Conservation (phyloP, 2,797 vertebrate species). For the Myripristis murdjan region DNA sequence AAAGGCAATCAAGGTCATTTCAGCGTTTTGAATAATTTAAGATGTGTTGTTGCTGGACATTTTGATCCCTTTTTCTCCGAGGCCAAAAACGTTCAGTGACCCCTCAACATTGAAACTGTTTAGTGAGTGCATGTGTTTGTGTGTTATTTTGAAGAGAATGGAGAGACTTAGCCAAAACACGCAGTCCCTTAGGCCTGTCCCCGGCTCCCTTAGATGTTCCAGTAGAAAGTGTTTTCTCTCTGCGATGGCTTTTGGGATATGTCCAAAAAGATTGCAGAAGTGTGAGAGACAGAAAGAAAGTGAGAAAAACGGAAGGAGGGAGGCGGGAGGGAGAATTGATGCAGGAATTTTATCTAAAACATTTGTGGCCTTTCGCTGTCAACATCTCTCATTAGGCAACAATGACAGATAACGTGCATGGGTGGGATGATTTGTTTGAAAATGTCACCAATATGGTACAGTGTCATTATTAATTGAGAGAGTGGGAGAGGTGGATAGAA, state of each 20-base stretch:
- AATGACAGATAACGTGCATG: conserved; percentile 46
- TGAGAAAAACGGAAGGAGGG: not conserved
- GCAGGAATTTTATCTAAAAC: conserved; percentile 23
- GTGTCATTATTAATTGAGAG: conserved; percentile 22
- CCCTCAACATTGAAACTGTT: conserved; percentile 39
- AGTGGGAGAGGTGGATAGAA: conserved; percentile 24
- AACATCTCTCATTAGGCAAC: conserved; percentile 28
- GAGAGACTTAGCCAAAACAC: conserved; percentile 17
- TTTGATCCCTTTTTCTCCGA: conserved; percentile 42
- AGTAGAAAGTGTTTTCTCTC: conserved; percentile 30
- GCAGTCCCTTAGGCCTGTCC: conserved; percentile 17
- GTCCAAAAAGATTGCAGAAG: conserved; percentile 14
- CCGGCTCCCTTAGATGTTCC: conserved; percentile 14
- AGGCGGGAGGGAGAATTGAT: not conserved
- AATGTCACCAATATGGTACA: conserved; percentile 4
- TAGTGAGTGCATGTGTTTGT: conserved; percentile 16
- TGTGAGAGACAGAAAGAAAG: not conserved
- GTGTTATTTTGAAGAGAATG: conserved; percentile 7
- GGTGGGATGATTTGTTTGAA: conserved; percentile 30
- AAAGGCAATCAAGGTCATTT: conserved; percentile 80
- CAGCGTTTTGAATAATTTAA: conserved; percentile 73
- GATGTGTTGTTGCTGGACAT: conserved; percentile 57
- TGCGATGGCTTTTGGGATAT: conserved; percentile 9
- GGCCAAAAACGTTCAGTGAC: conserved; percentile 47
- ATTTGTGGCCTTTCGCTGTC: conserved; percentile 14